Conservation (phyloP, 2,113 vertebrate genomes). For the Prionailurus viverrinus region DNA sequence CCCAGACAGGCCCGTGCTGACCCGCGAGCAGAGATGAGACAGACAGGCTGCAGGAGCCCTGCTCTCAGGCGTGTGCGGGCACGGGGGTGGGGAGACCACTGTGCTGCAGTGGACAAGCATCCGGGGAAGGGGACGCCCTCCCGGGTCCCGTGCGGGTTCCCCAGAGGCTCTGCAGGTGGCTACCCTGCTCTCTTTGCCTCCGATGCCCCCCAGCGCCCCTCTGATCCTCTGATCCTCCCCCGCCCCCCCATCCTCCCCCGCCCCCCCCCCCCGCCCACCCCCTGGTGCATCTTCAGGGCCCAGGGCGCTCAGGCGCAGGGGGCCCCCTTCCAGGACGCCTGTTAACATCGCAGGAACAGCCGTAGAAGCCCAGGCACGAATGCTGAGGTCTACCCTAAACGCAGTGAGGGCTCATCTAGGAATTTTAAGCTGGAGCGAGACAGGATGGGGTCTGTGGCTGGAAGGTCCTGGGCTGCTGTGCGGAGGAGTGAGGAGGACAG, state of each 20-base stretch:
- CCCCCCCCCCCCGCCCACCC: background rate
- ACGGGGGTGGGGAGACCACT: too few relatives aligned
- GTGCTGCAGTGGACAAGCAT: background rate
- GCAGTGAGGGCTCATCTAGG: background rate
- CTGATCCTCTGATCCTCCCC: background rate
- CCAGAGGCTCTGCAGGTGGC: accelerated
- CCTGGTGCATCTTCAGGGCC: too few relatives aligned
- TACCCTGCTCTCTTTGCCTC: background rate
- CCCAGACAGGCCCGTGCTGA: background rate
- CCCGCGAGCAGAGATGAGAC: background rate
- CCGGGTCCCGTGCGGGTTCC: accelerated
- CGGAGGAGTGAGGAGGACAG: background rate
- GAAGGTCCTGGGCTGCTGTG: background rate
- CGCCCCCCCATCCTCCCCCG: background rate
- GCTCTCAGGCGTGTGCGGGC: accelerated
- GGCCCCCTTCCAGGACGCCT: too few relatives aligned
- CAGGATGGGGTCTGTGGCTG: background rate
- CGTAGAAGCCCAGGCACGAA: background rate
- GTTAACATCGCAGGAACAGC: background rate
- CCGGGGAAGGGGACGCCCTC: accelerated
- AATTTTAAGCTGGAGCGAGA: background rate
- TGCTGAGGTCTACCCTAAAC: background rate
- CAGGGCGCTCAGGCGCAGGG: accelerated
- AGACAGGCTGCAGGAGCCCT: background rate
- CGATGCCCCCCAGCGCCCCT: accelerated